Percentiles rank a stretch among this genome's conserved stretches.
Conservation (phyloP, 1,140 invertebrate species). For the Drosophila asahinai region DNA sequence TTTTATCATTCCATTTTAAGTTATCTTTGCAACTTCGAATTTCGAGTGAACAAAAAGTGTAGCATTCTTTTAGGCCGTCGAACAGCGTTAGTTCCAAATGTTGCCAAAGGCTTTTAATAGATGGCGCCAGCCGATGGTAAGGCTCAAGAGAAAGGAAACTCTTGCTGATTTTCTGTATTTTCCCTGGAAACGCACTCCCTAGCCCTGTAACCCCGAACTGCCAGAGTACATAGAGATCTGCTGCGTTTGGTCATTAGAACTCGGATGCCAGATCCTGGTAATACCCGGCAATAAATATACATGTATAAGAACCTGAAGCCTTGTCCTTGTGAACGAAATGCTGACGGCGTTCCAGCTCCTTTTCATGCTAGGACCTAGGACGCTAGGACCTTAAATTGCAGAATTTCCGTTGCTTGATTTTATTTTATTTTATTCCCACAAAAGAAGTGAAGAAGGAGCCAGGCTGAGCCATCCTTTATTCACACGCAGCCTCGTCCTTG, state of each 20-base stretch:
- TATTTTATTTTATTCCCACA: not conserved
- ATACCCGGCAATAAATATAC: too few species aligned
- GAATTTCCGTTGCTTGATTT: not conserved
- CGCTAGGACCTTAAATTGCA: too few species aligned
- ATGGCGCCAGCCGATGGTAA: not conserved
- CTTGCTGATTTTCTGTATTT: not conserved
- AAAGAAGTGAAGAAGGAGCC: not conserved
- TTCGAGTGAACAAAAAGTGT: not conserved
- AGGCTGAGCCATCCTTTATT: conserved; percentile 43
- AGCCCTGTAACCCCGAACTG: too few species aligned
- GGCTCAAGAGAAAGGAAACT: too few species aligned
- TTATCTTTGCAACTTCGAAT: not conserved
- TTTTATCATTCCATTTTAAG: not conserved
- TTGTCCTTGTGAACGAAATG: too few species aligned
- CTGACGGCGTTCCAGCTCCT: too few species aligned
- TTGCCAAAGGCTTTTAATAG: not conserved
- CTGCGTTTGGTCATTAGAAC: too few species aligned
- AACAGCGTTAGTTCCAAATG: not conserved
- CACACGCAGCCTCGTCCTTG: conserved; percentile 45
- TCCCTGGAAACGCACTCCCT: not conserved
- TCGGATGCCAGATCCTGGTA: too few species aligned
- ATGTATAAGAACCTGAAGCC: too few species aligned
- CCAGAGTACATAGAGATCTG: too few species aligned
- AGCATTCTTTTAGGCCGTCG: conserved; percentile 3
- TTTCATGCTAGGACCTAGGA: too few species aligned